Evolutionary conservation across 92 coral and sea anemone genomes (phyloP).

Genomic region (Blastomussa wellsi): DNA sequence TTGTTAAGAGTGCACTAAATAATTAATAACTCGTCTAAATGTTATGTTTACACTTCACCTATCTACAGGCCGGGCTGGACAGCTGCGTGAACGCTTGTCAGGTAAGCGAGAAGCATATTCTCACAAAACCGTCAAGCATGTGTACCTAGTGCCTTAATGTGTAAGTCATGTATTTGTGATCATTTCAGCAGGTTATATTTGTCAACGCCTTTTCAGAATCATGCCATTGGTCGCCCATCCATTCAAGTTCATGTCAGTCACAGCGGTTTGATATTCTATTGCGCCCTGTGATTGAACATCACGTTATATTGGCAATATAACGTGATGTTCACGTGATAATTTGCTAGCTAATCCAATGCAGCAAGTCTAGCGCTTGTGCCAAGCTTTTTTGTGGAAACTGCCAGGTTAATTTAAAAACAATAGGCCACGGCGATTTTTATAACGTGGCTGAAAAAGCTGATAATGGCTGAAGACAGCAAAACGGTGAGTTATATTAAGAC

Average conservation of each 20-base stretch:
- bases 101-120: constrained; percentile 4
- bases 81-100: constrained; percentile 39
- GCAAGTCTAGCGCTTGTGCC: constrained; percentile 27
- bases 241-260: constrained; percentile 4
- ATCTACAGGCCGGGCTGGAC: constrained; percentile 29
- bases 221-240: neutral
- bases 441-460: neutral
- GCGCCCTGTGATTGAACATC: constrained; percentile 34
- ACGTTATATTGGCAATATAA: neutral
- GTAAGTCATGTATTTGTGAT: neutral
- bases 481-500: constrained; percentile 23
- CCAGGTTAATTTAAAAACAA: neutral
- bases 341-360: neutral
- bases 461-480: constrained; percentile 27
- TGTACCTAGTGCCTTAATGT: neutral
- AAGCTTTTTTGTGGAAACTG: neutral
- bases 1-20: constrained; percentile 15
- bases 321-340: constrained; percentile 38
- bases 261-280: neutral
- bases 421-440: neutral
- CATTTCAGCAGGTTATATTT: constrained; percentile 26
- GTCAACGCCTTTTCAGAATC: neutral
- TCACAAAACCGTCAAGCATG: neutral
- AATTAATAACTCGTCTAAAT: neutral
- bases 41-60: neutral